Evolutionary conservation across 37 sponge, comb jelly and placozoan species (phyloP), one percentile per base, ranked within the genome.

Genomic region (Cliona cf. orientalis): DNA sequence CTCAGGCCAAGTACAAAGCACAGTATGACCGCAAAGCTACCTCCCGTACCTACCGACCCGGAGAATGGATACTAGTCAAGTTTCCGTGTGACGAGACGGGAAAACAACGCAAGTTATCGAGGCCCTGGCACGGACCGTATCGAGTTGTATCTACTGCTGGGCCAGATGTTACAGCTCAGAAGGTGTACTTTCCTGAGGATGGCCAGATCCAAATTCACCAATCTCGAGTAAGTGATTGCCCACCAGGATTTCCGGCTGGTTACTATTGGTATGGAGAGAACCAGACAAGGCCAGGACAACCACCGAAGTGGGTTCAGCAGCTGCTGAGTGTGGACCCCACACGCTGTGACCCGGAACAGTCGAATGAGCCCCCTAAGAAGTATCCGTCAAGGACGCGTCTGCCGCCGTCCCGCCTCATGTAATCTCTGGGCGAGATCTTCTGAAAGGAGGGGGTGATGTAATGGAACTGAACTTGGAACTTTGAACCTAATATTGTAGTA

Each of bases 61-160:
- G 87, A 29, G 87, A 86, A 26, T 86, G 72, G 80, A 46, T 79
- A 25, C 58, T 87, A 19, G 38, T 87, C 44, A 59, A 46, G 1
- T 87, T 87, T 42, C 87, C 81, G 25, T 6, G 79, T 66, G 87
- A 86, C 34, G 87, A 86, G 63, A 86, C 63, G 11, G 80, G 87
- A 5, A n/a, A 53, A 38, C 35, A 29, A 29, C 69, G 83, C 1
- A 76, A 63, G 31, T 35, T 73, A 9, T 77, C 78, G 6, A 9
- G 46, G 23, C 79, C 84, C 2, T 88, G 84, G 89, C 82, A 83
- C 71, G 84, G 89, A 0, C 88, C 88, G 1, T 80, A 80, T 46
- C 34, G 82, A 32, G 66, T 87, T 0, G 32, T 33, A 5, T 21
- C 68, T 1, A n/a, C 49, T 25, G 42, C 65, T 34, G 66, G 60